phyloP scores from a whole-genome alignment of 2,888 invertebrate species.

The Cerceris rybyensis region DNA sequence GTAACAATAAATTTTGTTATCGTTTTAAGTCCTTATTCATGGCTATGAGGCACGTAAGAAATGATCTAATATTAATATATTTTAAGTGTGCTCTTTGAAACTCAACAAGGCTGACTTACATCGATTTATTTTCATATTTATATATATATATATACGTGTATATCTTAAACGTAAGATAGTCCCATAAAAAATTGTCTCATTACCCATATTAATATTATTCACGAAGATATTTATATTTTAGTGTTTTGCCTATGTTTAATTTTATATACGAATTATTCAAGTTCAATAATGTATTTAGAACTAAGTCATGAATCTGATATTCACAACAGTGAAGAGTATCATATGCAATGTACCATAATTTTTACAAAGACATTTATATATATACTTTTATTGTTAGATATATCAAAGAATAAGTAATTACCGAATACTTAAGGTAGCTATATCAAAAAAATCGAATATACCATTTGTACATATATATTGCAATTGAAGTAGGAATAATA shows the following conservation, averaged over 20 bases:
- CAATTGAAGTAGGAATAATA: constrained; percentile 4
- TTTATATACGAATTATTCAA: neutral
- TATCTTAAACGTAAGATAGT: neutral
- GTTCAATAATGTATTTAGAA: too few relatives aligned
- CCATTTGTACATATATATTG: neutral
- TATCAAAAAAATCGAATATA: too few relatives aligned
- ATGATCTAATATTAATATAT: constrained; percentile 8
- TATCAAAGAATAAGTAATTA: too few relatives aligned
- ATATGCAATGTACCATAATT: too few relatives aligned
- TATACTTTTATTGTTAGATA: too few relatives aligned
- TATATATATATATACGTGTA: neutral
- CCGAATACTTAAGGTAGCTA: too few relatives aligned
- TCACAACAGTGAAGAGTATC: too few relatives aligned
- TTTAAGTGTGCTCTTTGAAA: constrained; percentile 21
- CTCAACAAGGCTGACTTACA: constrained; percentile 58
- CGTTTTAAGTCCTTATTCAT: constrained; percentile 1
- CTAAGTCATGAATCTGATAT: too few relatives aligned
- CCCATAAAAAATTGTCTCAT: constrained; percentile 4
- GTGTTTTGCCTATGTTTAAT: neutral
- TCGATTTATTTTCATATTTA: constrained; percentile 47
- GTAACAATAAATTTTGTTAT: constrained; percentile 4
- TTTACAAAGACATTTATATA: too few relatives aligned
- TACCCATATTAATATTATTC: neutral
- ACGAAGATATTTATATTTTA: neutral
- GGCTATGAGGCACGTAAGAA: constrained; percentile 9